A percentile compares a stretch with the other conserved stretches of the same genome.
Evolutionary conservation across 2,888 invertebrate genomes (phyloP).

Genomic region (Harpalus rubripes): DNA sequence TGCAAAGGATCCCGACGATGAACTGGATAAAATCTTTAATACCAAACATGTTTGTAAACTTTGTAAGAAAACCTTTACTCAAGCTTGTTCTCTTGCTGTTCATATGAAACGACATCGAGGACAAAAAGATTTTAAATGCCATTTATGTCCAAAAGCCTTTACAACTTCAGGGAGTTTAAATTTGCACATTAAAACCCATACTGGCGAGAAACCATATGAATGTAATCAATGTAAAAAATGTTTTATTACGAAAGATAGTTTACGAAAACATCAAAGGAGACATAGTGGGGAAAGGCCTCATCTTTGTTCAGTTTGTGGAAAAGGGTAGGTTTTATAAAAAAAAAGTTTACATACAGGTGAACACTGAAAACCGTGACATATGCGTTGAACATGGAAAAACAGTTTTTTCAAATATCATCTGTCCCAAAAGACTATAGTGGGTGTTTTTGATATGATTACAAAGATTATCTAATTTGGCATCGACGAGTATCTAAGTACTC

Average conservation of each 20-base stretch:
- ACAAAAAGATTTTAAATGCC: slow-evolving; percentile 49
- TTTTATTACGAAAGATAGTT: slow-evolving; percentile 56
- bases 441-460: no score
- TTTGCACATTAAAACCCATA: slow-evolving; percentile 47
- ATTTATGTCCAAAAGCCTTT: slow-evolving; percentile 60
- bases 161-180: slow-evolving; percentile 57
- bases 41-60: slow-evolving; percentile 55
- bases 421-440: no score
- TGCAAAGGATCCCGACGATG: not conserved
- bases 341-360: no score
- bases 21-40: slow-evolving; percentile 12
- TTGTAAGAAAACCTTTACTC: slow-evolving; percentile 58
- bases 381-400: no score
- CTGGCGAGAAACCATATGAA: slow-evolving; percentile 55
- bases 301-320: slow-evolving; percentile 65
- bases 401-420: no score
- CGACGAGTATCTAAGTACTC: no score
- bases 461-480: no score
- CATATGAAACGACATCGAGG: slow-evolving; percentile 62
- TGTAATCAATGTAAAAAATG: slow-evolving; percentile 59
- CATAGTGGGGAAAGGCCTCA: slow-evolving; percentile 59
- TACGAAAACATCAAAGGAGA: slow-evolving; percentile 51
- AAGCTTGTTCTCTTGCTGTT: slow-evolving; percentile 36
- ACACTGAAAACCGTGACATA: no score
- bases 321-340: slow-evolving; percentile 57